Evolutionary conservation across 2,113 vertebrate genomes (phyloP), one percentile per base, ranked within the genome.

Genomic region (Malurus melanocephalus): DNA sequence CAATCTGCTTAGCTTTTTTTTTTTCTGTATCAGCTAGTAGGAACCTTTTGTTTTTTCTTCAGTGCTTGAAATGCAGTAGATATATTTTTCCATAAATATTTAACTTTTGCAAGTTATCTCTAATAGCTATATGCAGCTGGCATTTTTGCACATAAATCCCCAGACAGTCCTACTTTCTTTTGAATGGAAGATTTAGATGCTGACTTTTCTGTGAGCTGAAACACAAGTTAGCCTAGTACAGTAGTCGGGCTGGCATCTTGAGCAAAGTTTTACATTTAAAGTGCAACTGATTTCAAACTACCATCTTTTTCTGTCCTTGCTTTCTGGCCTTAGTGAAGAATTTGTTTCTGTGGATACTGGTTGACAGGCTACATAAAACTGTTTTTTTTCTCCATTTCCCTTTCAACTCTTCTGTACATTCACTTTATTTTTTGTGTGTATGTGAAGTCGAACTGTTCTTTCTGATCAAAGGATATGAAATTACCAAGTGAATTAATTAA

Each of bases 401-500:
- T 87, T 85, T 72, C 60, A n/a, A 65, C 14, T 69, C 49, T 74
- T 74, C 30, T 74, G 13, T 40, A 6, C 73, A 53, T 86, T 91
- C 13, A 27, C 16, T 55, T 71, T 30, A 19, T 38, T 42, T 55
- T 88, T 81, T 77, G 4, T 75, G 4, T 18, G 1, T 72, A 7
- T 57, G 28, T 87, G 64, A 91, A 87, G 60, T 64, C 64, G 30
- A 69, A 53, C 59, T 86, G 28, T 65, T 91, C n/a, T 82, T 95
- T 91, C 43, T 21, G 68, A 2, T 82, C 59, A 83, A 83, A 88
- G 43, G 84, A 42, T 71, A 56, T 85, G 81, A 85, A 79, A 78
- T 91, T 80, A 93, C 62, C 49, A 57, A 83, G 45, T 38, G 40
- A 87, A 78, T 86, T 32, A 71, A 92, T 32, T 93, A 80, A 89